Evolutionary conservation across 2,888 invertebrate genomes (phyloP).

Genomic region (Eledona agricola): DNA sequence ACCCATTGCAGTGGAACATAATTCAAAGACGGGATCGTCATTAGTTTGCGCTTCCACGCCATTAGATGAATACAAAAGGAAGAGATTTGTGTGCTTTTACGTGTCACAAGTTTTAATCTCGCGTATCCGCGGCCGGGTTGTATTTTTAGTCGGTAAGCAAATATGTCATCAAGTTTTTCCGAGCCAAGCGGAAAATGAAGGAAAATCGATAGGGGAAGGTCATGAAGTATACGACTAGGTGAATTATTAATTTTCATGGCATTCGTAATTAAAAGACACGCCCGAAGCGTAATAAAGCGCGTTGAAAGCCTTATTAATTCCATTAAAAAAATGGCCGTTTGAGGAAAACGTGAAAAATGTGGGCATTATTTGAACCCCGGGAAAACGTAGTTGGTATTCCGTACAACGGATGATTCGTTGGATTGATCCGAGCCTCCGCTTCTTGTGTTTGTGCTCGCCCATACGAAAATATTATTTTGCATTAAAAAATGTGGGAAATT

Average conservation of each 20-base stretch:
- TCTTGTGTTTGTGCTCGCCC: too few relatives aligned
- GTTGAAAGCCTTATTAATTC: slow-evolving; percentile 10
- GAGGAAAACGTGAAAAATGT: too few relatives aligned
- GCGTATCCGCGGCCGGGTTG: slow-evolving; percentile 5
- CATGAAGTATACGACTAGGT: slow-evolving; percentile 25
- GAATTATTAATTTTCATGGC: slow-evolving; percentile 30
- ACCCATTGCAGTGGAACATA: slow-evolving; percentile 21
- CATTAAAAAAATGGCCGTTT: too few relatives aligned
- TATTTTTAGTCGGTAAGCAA: slow-evolving; percentile 21
- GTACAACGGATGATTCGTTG: too few relatives aligned
- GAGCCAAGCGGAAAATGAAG: slow-evolving; percentile 33
- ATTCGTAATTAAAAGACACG: slow-evolving; percentile 32
- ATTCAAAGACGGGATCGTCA: too few relatives aligned
- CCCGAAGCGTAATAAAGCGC: slow-evolving; percentile 11
- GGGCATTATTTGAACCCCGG: too few relatives aligned
- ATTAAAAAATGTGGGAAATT: too few relatives aligned
- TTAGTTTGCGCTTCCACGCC: slow-evolving; percentile 19
- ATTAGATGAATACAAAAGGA: too few relatives aligned
- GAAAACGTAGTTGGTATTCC: too few relatives aligned
- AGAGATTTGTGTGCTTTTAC: slow-evolving; percentile 20
- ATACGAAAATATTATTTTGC: too few relatives aligned
- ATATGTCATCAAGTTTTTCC: slow-evolving; percentile 35
- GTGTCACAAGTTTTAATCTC: slow-evolving; percentile 2
- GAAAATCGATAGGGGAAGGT: slow-evolving; percentile 35
- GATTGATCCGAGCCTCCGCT: too few relatives aligned